These are phyloP conservation scores for Bambusicola thoracicus DNA, from an alignment of 2,113 vertebrate species.

Conservation along the genomic window DNA sequence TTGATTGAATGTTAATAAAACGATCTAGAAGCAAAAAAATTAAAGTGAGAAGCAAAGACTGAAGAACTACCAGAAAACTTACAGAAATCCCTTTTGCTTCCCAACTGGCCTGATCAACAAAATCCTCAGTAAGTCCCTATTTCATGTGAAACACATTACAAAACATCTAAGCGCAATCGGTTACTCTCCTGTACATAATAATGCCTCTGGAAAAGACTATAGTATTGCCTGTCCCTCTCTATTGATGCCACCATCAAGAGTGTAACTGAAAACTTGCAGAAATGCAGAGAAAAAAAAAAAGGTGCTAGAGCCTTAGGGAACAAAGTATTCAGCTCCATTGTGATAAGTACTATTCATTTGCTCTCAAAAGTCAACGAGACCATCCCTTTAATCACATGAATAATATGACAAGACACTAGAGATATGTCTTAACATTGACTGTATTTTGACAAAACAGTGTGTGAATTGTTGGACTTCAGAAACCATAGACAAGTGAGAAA, in stretches of 20 bases:
- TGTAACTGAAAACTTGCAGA: background rate
- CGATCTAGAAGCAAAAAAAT: background rate
- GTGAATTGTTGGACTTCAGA: background rate
- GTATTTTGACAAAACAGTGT: background rate
- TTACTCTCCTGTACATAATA: background rate
- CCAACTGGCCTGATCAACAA: background rate
- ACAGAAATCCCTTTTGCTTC: accelerated
- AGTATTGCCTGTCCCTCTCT: background rate
- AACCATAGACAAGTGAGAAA: background rate
- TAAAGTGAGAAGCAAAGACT: background rate
- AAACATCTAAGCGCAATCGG: background rate
- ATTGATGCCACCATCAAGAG: background rate
- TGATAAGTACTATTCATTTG: background rate
- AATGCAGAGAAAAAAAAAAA: background rate
- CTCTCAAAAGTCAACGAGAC: background rate
- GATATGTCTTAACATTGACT: too few relatives aligned
- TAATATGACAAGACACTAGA: background rate
- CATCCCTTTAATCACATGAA: background rate
- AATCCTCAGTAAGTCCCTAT: background rate
- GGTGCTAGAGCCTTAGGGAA: background rate
- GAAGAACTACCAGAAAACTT: background rate
- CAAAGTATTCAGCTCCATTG: background rate
- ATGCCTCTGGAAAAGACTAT: background rate
- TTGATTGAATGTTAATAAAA: background rate
- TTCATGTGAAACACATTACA: background rate